Evolutionary conservation across 2,113 vertebrate species (phyloP).

Genomic region (Monopterus albus): DNA sequence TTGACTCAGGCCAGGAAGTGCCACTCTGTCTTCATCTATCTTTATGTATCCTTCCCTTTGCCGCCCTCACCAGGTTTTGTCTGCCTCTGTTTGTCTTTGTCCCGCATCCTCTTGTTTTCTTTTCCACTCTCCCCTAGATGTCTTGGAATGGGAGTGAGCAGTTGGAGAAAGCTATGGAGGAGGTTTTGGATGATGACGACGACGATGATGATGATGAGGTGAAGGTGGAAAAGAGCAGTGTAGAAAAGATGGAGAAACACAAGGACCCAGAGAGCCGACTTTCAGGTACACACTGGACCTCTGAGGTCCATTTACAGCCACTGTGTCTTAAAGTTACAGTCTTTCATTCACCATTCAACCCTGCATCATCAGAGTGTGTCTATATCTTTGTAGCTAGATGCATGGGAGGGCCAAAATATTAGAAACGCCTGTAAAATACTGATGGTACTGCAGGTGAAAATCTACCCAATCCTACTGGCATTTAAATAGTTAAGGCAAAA

Average conservation of each 20-base stretch:
- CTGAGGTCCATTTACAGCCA: not conserved
- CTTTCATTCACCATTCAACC: no score
- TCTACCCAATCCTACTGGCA: not conserved
- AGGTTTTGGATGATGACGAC: slow-evolving; percentile 86
- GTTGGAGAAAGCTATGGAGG: slow-evolving; percentile 94
- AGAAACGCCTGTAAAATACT: no score
- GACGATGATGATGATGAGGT: slow-evolving; percentile 80
- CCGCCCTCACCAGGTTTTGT: not conserved
- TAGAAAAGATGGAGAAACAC: slow-evolving; percentile 70
- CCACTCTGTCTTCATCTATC: slow-evolving; percentile 4
- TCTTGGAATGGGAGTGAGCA: slow-evolving; percentile 91
- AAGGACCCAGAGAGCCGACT: slow-evolving; percentile 37
- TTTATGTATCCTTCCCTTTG: not conserved
- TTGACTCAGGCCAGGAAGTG: slow-evolving; percentile 6
- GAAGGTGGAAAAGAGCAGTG: slow-evolving; percentile 69
- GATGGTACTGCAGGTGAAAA: not conserved
- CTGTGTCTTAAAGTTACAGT: no score
- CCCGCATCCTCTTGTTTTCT: not conserved
- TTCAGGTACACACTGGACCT: slow-evolving; percentile 45
- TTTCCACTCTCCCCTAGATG: slow-evolving; percentile 80
- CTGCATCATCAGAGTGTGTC: no score
- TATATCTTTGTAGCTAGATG: no score
- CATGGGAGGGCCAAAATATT: no score
- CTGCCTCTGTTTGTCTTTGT: not conserved
- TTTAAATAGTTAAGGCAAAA: no score